phyloP scores from a whole-genome alignment of 2,113 vertebrate species.

The Benitochromis conjunctus region DNA sequence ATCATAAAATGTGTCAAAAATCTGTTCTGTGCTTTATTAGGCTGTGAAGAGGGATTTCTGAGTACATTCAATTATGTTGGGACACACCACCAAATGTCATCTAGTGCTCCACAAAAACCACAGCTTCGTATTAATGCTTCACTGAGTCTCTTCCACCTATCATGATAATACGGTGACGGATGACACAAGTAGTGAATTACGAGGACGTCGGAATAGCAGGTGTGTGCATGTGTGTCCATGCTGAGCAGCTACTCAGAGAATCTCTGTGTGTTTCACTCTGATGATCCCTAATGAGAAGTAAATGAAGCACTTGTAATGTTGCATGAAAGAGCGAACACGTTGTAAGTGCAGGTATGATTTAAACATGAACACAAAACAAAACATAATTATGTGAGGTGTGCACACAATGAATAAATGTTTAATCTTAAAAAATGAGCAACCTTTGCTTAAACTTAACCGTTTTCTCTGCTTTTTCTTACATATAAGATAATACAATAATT shows the following conservation, averaged over 20 bases:
- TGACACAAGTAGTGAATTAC: conserved; percentile 23
- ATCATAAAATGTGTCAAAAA: conserved; percentile 63
- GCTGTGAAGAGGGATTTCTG: conserved; percentile 38
- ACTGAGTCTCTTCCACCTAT: conserved; percentile 22
- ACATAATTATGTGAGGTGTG: neutral
- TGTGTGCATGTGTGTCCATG: neutral
- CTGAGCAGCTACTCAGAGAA: neutral
- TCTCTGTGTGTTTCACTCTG: conserved; percentile 16
- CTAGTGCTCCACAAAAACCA: conserved; percentile 12
- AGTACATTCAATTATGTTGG: conserved; percentile 46
- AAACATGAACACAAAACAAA: conserved; percentile 18
- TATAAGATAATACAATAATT: neutral
- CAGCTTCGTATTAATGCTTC: conserved; percentile 6
- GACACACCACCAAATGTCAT: conserved; percentile 42
- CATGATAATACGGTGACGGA: conserved; percentile 25
- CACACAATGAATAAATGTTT: neutral
- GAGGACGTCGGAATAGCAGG: neutral
- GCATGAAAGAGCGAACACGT: conserved; percentile 1
- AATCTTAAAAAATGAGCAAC: neutral
- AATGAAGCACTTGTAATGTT: conserved; percentile 45
- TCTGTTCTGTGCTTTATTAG: conserved; percentile 41
- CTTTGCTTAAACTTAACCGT: neutral
- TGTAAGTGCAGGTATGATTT: conserved; percentile 12
- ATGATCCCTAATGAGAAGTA: conserved; percentile 46
- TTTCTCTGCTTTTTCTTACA: neutral